Base-by-base conservation (phyloP, 2,113 vertebrate species). In the Corythornis vintsioides region DNA sequence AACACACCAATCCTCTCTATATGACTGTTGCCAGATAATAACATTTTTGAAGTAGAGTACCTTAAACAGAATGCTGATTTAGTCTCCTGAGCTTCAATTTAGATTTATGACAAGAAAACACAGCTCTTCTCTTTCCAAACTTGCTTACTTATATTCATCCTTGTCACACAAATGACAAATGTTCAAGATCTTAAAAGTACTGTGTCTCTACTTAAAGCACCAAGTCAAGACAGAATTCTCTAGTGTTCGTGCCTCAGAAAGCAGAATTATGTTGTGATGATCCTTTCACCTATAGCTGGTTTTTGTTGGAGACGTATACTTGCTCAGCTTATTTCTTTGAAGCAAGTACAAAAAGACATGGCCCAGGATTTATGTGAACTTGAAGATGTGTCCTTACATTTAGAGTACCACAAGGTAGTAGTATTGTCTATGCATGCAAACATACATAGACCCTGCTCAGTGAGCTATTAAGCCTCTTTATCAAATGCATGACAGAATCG, bases 71-170 rank as follows among this genome's bases (percentile, higher is more conserved):
- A 55, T 31, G 48, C 63, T 89, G 48, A 45, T 81, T 55, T 45
- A 80, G 52, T 59, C 15, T 63, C 63, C 50, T 43, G 33, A 88
- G 63, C 40, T 80, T 91, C 57, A 40, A n/a, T 52, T 78, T 60
- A 89, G 57, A 79, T 91, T 89, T 92, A 82, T 59, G 66, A 64
- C 57, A 63, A 50, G 87, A 90, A 84, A 67, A 42, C 20, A 50
- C 15, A 67, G 24, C 19, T 42, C 31, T 93, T 70, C 48, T 91
- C 28, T 61, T 88, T 66, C 80, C 82, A 63, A 84, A 57, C 33
- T 81, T 82, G 21, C 61, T 94, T 91, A 56, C 53, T 84, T 82
- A 35, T 19, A 35, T 79, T 94, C 0, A 1, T 87, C 71, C 57
- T 72, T 95, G 88, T 78, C 33, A 82, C 78, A 52, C 2, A 13